Evolutionary conservation across 2,888 invertebrate genomes (phyloP).

Genomic region (Chaitophorus viminalis): DNA sequence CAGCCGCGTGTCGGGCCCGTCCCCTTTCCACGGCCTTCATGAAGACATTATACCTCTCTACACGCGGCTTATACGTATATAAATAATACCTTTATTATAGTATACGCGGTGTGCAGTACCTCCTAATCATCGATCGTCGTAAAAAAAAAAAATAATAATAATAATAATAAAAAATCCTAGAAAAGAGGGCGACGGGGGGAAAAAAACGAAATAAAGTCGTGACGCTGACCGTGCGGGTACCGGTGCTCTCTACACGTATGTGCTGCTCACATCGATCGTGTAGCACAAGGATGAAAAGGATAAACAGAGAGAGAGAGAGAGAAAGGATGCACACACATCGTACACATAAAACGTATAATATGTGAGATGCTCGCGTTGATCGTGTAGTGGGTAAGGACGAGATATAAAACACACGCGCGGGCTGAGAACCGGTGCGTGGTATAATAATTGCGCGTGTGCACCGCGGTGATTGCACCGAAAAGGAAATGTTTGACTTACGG

Average conservation of each 20-base stretch:
- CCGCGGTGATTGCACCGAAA: slow-evolving; percentile 11
- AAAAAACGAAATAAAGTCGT: slow-evolving; percentile 19
- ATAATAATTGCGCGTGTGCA: not conserved
- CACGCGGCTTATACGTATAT: not conserved
- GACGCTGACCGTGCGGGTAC: slow-evolving; percentile 10
- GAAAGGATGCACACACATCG: not conserved
- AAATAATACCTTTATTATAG: not conserved
- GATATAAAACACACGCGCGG: slow-evolving; percentile 5
- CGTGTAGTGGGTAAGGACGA: not conserved
- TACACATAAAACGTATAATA: no score
- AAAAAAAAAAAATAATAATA: not conserved
- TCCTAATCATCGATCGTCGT: slow-evolving; percentile 2
- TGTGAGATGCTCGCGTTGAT: not conserved
- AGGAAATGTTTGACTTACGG: slow-evolving; percentile 1
- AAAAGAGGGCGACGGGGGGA: not conserved
- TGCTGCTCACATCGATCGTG: not conserved
- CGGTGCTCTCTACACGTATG: not conserved
- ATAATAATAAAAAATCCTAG: not conserved
- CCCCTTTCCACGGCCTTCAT: slow-evolving; percentile 47
- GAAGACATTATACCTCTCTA: slow-evolving; percentile 27
- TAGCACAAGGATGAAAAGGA: not conserved
- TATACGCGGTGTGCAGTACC: not conserved
- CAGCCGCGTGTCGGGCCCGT: slow-evolving; percentile 52
- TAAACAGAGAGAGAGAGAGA: not conserved
- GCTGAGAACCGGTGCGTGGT: not conserved